Conservation (phyloP, 2,888 invertebrate genomes). For the Luperina testacea region DNA sequence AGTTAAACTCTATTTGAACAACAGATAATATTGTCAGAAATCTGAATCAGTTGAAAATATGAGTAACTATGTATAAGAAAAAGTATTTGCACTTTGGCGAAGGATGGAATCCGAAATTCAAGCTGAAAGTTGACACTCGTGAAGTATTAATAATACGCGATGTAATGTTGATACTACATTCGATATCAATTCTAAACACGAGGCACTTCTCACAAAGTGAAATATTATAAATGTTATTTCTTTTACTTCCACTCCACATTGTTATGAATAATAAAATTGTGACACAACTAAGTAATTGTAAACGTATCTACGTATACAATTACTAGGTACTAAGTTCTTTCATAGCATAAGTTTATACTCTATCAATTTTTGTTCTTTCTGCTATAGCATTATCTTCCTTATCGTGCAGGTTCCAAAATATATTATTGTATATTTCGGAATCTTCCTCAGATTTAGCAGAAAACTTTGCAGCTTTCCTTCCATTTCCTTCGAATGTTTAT, state of each 20-base stretch:
- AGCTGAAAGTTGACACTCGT: background rate
- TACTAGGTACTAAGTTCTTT: background rate
- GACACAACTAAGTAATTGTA: background rate
- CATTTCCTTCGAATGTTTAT: conserved; percentile 37
- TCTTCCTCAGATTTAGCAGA: background rate
- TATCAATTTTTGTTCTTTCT: background rate
- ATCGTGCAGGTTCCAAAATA: background rate
- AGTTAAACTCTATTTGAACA: conserved; percentile 37
- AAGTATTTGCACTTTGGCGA: background rate
- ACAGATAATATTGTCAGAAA: conserved; percentile 27
- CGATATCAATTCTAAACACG: conserved; percentile 9
- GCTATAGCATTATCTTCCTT: background rate
- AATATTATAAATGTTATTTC: conserved; percentile 2
- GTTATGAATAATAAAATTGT: background rate
- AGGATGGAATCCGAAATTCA: conserved; percentile 1
- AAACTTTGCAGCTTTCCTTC: conserved; percentile 12
- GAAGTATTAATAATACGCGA: conserved; percentile 2
- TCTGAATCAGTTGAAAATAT: conserved; percentile 3
- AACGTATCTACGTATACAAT: background rate
- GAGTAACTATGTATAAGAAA: background rate
- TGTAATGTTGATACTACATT: conserved; percentile 25
- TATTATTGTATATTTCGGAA: conserved; percentile 14
- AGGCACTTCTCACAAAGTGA: conserved; percentile 1
- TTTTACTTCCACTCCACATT: background rate
- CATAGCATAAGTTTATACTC: background rate